phyloP scores from a whole-genome alignment of 2,113 vertebrate genomes.

The Alethe diademata region DNA sequence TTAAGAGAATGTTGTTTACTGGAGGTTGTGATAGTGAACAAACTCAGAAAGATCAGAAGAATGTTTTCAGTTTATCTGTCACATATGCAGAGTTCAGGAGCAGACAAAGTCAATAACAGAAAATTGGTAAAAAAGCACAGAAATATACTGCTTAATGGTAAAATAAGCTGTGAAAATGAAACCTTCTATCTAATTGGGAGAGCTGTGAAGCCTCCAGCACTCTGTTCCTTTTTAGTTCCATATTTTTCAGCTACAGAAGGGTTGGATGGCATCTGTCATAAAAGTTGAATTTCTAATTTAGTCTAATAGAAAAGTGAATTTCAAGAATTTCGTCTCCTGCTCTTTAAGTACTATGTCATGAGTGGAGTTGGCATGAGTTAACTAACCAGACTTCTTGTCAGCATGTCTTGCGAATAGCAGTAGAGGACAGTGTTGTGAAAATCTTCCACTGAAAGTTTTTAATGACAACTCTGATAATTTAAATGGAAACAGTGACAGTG shows the following conservation, averaged over 20 bases:
- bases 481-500: fast-evolving
- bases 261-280: conserved; percentile 8
- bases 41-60: not conserved
- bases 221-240: not conserved
- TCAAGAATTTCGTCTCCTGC: not conserved
- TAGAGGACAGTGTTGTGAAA: not conserved
- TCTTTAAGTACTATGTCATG: not conserved
- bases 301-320: not conserved
- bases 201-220: not conserved
- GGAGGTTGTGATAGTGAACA: not conserved
- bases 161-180: conserved; percentile 2
- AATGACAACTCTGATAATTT: not conserved
- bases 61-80: not conserved
- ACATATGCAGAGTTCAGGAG: not conserved
- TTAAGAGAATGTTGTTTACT: not conserved
- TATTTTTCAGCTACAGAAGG: not conserved
- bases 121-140: not conserved
- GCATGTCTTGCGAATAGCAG: not conserved
- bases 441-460: not conserved
- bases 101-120: not conserved
- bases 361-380: not conserved
- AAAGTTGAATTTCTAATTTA: conserved; percentile 9
- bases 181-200: not conserved
- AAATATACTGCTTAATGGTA: not conserved
- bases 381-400: not conserved